phyloP scores from a whole-genome alignment of 2,888 invertebrate genomes.

The Scaptomyza cyrtandrae region DNA sequence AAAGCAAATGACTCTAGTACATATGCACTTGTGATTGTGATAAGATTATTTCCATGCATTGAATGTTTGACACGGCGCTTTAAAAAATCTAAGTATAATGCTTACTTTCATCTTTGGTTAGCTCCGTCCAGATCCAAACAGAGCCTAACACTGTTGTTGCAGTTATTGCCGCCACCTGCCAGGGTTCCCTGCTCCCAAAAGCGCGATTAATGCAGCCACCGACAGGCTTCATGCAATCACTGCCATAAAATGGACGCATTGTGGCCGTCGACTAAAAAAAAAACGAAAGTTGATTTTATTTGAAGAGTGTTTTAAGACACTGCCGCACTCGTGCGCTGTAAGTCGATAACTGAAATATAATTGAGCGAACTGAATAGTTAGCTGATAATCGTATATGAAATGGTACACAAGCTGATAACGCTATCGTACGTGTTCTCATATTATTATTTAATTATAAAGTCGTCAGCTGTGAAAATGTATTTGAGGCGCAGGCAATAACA shows the following conservation, averaged over 20 bases:
- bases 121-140: conserved; percentile 90
- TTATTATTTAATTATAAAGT: not conserved
- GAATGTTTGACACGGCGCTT: conserved; percentile 13
- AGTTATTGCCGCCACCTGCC: conserved; percentile 92
- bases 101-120: conserved; percentile 90
- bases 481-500: not conserved
- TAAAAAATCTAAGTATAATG: conserved; percentile 35
- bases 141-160: conserved; percentile 89
- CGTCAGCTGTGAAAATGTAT: not conserved
- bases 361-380: conserved; percentile 28
- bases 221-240: conserved; percentile 78
- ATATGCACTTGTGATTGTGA: conserved; percentile 12
- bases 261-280: conserved; percentile 35
- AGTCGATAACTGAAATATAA: conserved; percentile 51
- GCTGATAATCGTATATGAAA: conserved; percentile 48
- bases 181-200: conserved; percentile 90
- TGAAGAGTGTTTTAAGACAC: conserved; percentile 19
- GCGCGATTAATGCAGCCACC: conserved; percentile 86
- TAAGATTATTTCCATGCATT: conserved; percentile 43
- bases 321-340: conserved; percentile 47
- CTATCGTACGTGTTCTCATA: conserved; percentile 19
- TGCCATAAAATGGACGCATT: conserved; percentile 74
- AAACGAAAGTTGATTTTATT: conserved; percentile 28
- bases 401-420: conserved; percentile 57
- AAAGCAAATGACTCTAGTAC: not conserved